These are phyloP conservation scores for Jacana jacana DNA, from an alignment of 2,113 vertebrate genomes.

Conservation along the genomic window DNA sequence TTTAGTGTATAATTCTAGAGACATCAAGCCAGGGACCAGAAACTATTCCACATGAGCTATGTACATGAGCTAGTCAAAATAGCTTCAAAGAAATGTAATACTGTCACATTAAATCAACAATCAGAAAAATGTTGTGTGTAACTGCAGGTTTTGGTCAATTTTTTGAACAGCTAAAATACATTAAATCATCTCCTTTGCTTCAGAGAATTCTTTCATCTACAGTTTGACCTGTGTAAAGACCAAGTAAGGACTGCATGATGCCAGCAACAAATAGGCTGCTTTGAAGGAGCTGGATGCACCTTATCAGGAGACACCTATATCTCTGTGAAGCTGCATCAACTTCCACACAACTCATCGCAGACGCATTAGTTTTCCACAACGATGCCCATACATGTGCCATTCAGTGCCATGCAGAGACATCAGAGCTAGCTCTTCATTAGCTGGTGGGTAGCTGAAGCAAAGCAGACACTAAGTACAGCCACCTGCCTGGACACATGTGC, in stretches of 20 bases:
- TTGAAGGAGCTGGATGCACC: background rate
- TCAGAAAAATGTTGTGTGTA: background rate
- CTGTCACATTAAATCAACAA: background rate
- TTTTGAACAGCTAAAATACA: background rate
- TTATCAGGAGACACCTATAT: background rate
- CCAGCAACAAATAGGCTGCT: background rate
- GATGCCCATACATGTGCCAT: accelerated
- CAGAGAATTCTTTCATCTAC: background rate
- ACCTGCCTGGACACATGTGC: accelerated
- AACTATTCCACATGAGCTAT: background rate
- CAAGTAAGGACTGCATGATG: background rate
- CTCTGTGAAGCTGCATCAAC: background rate
- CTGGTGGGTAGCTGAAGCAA: background rate
- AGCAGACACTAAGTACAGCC: background rate
- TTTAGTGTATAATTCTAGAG: background rate
- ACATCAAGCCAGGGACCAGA: background rate
- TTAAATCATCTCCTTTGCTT: background rate
- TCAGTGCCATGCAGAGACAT: background rate
- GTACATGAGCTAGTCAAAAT: background rate
- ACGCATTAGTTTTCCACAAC: background rate
- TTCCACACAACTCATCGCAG: background rate
- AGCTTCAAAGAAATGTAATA: background rate
- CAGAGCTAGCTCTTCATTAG: background rate
- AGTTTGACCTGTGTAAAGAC: background rate
- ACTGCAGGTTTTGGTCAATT: background rate